Evolutionary conservation across 2,797 vertebrate genomes (phyloP).

Genomic region (Pelobates cultripes): DNA sequence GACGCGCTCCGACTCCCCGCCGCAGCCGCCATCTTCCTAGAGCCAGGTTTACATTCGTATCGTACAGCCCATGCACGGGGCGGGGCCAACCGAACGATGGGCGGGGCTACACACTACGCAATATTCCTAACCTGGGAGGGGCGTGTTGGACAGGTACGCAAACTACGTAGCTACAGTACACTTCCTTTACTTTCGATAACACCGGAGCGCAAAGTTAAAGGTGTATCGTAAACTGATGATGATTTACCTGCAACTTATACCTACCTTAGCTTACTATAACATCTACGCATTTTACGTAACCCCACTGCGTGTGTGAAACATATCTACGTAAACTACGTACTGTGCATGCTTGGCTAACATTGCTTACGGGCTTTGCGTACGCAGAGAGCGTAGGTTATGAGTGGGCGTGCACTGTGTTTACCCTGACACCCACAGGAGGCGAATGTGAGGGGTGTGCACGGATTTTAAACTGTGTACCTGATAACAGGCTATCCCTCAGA

Average conservation of each 20-base stretch:
- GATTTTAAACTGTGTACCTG: constrained; percentile 41
- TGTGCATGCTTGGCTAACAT: neutral
- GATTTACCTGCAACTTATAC: neutral
- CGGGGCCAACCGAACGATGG: neutral
- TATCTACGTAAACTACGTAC: neutral
- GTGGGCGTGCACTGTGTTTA: constrained; percentile 16
- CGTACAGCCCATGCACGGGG: neutral
- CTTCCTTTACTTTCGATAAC: too few relatives aligned
- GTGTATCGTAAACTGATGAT: too few relatives aligned
- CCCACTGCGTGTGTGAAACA: neutral
- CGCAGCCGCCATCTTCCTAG: constrained; percentile 83
- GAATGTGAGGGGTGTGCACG: constrained; percentile 21
- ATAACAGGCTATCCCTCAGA: neutral
- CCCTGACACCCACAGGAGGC: constrained; percentile 24
- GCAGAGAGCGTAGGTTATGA: neutral
- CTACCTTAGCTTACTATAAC: neutral
- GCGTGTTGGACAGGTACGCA: constrained; percentile 39
- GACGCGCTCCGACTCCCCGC: constrained; percentile 76
- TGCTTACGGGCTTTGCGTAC: constrained; percentile 1
- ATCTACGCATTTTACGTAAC: neutral
- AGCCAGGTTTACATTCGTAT: constrained; percentile 52
- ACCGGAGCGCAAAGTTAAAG: too few relatives aligned
- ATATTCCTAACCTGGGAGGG: constrained; percentile 20
- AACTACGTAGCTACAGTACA: constrained; percentile 10
- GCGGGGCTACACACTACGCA: neutral